Evolutionary conservation across 2,113 vertebrate genomes (phyloP), one percentile per base, ranked within the genome.

Genomic region (Grus americana): DNA sequence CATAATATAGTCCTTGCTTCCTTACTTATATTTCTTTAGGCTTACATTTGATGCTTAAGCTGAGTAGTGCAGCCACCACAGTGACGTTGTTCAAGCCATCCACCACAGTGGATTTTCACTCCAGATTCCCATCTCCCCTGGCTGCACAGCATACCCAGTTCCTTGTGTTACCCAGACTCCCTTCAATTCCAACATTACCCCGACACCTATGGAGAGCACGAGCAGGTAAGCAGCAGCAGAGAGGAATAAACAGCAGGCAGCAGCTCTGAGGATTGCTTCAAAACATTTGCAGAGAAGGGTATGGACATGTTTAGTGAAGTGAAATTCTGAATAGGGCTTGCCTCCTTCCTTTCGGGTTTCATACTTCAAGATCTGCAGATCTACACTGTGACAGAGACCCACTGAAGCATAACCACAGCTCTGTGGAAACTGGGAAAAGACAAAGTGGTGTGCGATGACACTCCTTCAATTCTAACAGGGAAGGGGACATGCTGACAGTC

Each of bases 301-400:
- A 67, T 0, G 1, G 30, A 29, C 0, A 5, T 1, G 13, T 14
- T 38, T 40, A 79, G 26, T 17, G 30, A 61, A 52, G 21, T 14
- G 67, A 76, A 83, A 54, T 84, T 55, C 38, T 38, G 6, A 71
- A 27, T 29, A 80, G 0, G 11, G 68, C 32, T 80, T 71, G 6
- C n/a, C 18, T 58, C 47, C 79, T 66, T 78, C 24, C 40, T 44
- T 66, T 38, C 59, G 8, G 6, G 24, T 49, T 36, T 65, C 59
- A 36, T 4, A 50, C 12, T 68, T 71, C 23, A 40, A 87, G 32
- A 81, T 7, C 61, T 68, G 55, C 22, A 68, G 34, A 63, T 40
- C 34, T 91, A 71, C 26, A 46, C 20, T 0, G 2, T 4, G 38
- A 24, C 38, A 79, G 42, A 67, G 57, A 79, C 18, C 13, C 47